Conservation (phyloP, 1,140 invertebrate genomes). For the Hypsibius dujardini region DNA sequence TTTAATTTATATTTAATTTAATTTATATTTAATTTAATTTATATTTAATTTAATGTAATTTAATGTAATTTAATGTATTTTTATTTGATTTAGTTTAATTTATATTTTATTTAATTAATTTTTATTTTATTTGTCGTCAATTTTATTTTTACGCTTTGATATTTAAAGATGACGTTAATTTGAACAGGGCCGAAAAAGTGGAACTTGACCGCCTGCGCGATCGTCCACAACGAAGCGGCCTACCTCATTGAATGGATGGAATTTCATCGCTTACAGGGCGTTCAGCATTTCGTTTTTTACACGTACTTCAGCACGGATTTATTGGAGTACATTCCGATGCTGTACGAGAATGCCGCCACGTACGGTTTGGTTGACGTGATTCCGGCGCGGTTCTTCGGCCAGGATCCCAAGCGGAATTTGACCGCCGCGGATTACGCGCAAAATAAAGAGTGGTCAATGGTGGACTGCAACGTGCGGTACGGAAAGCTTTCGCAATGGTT, state of each 20-base stretch:
- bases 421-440: neutral
- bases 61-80: no score
- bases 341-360: neutral
- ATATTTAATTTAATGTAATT: no score
- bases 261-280: slow-evolving; percentile 1
- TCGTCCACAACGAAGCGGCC: slow-evolving; percentile 6
- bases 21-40: no score
- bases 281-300: slow-evolving; percentile 13
- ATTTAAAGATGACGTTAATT: no score
- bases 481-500: neutral
- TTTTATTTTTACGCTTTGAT: no score
- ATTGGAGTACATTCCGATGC: neutral
- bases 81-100: no score
- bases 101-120: no score
- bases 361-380: neutral
- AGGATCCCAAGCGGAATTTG: neutral
- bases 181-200: neutral
- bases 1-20: no score
- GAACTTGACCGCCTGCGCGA: neutral
- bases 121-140: no score
- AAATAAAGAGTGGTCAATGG: slow-evolving; percentile 17
- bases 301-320: slow-evolving; percentile 2
- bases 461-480: neutral
- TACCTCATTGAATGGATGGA: slow-evolving; percentile 16
- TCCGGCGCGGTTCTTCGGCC: slow-evolving; percentile 4